Base-by-base conservation (phyloP, 2,113 vertebrate genomes). In the Himantopus leucocephalus region DNA sequence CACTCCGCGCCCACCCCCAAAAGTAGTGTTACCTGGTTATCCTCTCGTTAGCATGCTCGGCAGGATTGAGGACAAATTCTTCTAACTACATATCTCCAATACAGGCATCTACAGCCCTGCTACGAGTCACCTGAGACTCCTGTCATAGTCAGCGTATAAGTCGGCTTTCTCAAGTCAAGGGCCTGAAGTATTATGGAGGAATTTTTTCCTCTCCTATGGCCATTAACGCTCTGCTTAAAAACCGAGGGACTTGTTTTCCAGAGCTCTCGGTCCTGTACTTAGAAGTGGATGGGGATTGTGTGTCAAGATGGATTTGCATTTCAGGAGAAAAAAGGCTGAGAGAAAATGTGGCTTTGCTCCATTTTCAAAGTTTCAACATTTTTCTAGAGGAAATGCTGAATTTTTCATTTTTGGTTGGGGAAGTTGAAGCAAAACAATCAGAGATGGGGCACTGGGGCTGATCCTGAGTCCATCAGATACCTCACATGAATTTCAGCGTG, bases 1-100 rank as follows among this genome's bases (percentile, higher is more conserved):
- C 7, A 10, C 24, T 27, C 12, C 8, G 29, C 0, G 1, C 17
- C 5, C 14, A 39, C 19, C 14, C 14, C 20, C 26, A 48, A 23
- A 78, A 48, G 8, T 20, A 10, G 11, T 35, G 16, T 90, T 47
- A 62, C 32, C 12, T 32, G n/a, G 16, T 45, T 48, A 52, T 64
- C 24, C 26, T 30, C 39, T 45, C 4, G 0, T 77, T 27, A 39
- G n/a, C 21, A n/a, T 26, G 7, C 41, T 55, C 23, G 30, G 41
- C 21, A 56, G 39, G 14, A 37, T 2, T 50, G 48, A n/a, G 78
- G 60, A 58, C 47, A 74, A 34, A 37, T 43, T 66, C 30, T 47
- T n/a, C 45, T 23, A 24, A 23, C 10, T 14, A 10, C 37, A 4
- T 13, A 12, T 48, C 70, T 83, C 27, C 27, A 26, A 4, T 22